Base-by-base conservation (phyloP, 2,888 invertebrate species). In the Hybos culiciformis region DNA sequence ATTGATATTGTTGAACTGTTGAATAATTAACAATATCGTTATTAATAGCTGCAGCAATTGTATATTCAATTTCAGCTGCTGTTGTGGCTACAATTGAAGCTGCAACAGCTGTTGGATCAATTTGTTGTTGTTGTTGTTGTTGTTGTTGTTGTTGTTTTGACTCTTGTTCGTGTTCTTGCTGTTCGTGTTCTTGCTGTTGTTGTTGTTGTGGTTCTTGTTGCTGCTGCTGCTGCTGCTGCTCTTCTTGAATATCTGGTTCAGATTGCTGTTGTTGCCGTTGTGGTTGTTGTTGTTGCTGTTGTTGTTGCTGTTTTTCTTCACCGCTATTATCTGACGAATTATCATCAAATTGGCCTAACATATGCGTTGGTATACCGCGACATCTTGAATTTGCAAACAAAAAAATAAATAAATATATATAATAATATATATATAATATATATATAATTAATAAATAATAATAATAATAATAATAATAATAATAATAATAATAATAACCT, bases 361-460 rank as follows among this genome's bases (percentile, higher is more conserved):
- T 58, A 53, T 69, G 66, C 20, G 69, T 68, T 21, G 73, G 68
- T 53, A 71, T 69, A 41, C 72, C 72, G 51, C 71, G 69, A 4
- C 53, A 54, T 47, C 62, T 36, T 18, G 11, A 37, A 37, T 21
- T 33, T 26, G 23, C 15, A 31, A 17, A 6, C 23, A 7, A 11
- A 31, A 7, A 32, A 14, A 21, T 5, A 41, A 12, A 21, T 12
- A 37, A 37, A 18, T 7, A 23, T n/a, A 21, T 14, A 14, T 18
- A 37, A 12, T 18, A 3, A 33, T 8, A 11, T 34, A 8, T 19
- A 8, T 7, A 46, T 31, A 41, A 37, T 43, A 48, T 49, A 23
- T 3, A 37, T 37, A 32, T 12, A 17, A 39, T 18, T 31, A 38
- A 38, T 29, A 14, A 17, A 14, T 26, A 39, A 14, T 7, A 24